A percentile compares a stretch with the other conserved stretches of the same genome.
These are phyloP conservation scores for Australoheros facetus DNA, from an alignment of 2,797 vertebrate genomes.

Conservation along the genomic window DNA sequence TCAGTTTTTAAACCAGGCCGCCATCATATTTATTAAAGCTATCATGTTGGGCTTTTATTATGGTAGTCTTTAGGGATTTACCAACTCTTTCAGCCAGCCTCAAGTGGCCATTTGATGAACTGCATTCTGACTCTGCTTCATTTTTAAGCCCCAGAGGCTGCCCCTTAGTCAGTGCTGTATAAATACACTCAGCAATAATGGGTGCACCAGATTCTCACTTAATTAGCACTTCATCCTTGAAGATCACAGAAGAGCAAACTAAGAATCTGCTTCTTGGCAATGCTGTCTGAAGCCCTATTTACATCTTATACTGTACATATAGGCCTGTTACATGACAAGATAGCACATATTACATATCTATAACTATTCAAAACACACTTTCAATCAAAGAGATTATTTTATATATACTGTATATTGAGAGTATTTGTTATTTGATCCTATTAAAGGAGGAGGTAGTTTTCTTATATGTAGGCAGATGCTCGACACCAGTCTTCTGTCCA, in stretches of 20 bases:
- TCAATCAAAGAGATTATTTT: no score
- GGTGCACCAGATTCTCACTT: not conserved
- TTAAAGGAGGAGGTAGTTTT: no score
- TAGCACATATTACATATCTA: not conserved
- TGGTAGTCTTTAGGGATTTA: not conserved
- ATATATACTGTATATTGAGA: no score
- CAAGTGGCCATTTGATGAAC: not conserved
- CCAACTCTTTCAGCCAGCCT: not conserved
- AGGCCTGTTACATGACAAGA: not conserved
- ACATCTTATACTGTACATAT: not conserved
- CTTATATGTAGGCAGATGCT: no score
- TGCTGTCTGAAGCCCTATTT: not conserved
- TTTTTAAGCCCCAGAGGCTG: not conserved
- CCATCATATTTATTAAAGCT: not conserved
- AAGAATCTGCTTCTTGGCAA: not conserved
- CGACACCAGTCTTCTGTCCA: no score
- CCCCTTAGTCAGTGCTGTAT: not conserved
- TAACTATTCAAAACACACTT: no score
- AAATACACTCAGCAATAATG: not conserved
- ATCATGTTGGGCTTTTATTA: not conserved
- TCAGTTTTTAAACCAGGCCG: not conserved
- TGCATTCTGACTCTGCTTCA: not conserved
- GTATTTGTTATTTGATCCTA: no score
- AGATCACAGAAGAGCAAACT: not conserved
- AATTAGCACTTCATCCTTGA: slow-evolving; percentile 8